These are phyloP conservation scores for Chouioia cunea DNA, from an alignment of 2,888 invertebrate genomes.

Conservation along the genomic window DNA sequence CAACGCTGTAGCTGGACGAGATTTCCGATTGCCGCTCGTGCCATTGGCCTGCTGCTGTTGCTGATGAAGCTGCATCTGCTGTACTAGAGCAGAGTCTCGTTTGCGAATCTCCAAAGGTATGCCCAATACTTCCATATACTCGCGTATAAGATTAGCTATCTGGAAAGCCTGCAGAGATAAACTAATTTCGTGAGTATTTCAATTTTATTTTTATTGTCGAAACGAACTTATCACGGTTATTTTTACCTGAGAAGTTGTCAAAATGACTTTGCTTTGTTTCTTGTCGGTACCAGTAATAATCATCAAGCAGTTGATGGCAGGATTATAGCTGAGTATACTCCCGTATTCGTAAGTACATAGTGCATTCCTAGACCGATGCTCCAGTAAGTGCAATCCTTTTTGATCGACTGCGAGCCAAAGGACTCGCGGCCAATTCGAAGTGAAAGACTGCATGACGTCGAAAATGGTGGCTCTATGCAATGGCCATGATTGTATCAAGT, in stretches of 20 bases:
- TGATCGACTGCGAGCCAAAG: slow-evolving; percentile 95
- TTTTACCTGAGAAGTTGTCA: slow-evolving; percentile 89
- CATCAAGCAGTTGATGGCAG: slow-evolving; percentile 92
- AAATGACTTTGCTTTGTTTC: slow-evolving; percentile 94
- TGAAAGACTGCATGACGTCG: slow-evolving; percentile 97
- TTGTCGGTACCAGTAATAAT: slow-evolving; percentile 91
- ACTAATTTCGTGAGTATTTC: too few species aligned
- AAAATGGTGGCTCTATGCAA: slow-evolving; percentile 93
- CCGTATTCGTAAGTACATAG: slow-evolving; percentile 93
- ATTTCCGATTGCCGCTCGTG: slow-evolving; percentile 59
- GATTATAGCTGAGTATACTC: slow-evolving; percentile 90
- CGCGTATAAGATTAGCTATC: slow-evolving; percentile 91
- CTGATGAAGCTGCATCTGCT: slow-evolving; percentile 58
- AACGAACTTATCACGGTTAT: slow-evolving; percentile 3
- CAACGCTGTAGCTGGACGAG: slow-evolving; percentile 71
- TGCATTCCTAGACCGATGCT: slow-evolving; percentile 88
- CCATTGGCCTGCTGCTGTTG: slow-evolving; percentile 52
- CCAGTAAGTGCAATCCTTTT: slow-evolving; percentile 89
- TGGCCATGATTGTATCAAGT: slow-evolving; percentile 94
- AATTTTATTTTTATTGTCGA: not conserved
- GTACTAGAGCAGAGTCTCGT: slow-evolving; percentile 60
- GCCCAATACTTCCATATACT: slow-evolving; percentile 82
- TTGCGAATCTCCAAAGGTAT: slow-evolving; percentile 66
- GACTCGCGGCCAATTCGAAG: slow-evolving; percentile 94
- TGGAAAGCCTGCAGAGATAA: slow-evolving; percentile 81